Evolutionary conservation across 2,888 invertebrate species (phyloP), one percentile per base, ranked within the genome.

Genomic region (Tetanocera ferruginea): DNA sequence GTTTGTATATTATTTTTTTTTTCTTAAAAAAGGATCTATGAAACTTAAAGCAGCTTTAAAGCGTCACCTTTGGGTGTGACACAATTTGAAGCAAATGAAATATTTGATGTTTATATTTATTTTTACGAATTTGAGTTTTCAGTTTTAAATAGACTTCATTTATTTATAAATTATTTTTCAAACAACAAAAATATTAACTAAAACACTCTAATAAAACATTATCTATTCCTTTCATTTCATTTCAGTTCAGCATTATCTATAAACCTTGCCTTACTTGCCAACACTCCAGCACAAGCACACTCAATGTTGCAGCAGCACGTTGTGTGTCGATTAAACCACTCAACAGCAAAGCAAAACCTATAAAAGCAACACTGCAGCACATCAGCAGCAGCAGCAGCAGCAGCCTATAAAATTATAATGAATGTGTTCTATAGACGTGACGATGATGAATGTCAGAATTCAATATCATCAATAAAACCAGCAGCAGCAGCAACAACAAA

Each of bases 391-490:
- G 49, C 49, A 49, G 49, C 49, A 49, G 8, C 31, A 62, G 14
- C 62, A 55, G 55, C 55, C n/a, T 43, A 55, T 25, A 14, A 62
- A 70, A 25, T 78, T 72, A 76, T 52, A 69, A 84, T 84, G 84
- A 79, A 82, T 83, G 80, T 82, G 77, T 62, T 76, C 55, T 77
- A 82, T 55, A 80, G 34, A 78, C 81, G 76, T 43, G 80, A 73
- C 80, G 82, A 81, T 82, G 84, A 84, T 82, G 83, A 82, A 83
- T 82, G 83, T 82, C 79, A 80, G 78, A 82, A 79, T 83, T 82
- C 84, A 81, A 79, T 78, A 82, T 82, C 83, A 83, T 81, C 82
- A 66, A 31, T 25, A 76, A 31, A 69, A 43, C 71, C 70, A 76
- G 23, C 66, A 80, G 19, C 77, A 76, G 8, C 28, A 76, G 19